These are phyloP conservation scores for Pseudois nayaur DNA, from an alignment of 2,113 vertebrate species.

Conservation along the genomic window DNA sequence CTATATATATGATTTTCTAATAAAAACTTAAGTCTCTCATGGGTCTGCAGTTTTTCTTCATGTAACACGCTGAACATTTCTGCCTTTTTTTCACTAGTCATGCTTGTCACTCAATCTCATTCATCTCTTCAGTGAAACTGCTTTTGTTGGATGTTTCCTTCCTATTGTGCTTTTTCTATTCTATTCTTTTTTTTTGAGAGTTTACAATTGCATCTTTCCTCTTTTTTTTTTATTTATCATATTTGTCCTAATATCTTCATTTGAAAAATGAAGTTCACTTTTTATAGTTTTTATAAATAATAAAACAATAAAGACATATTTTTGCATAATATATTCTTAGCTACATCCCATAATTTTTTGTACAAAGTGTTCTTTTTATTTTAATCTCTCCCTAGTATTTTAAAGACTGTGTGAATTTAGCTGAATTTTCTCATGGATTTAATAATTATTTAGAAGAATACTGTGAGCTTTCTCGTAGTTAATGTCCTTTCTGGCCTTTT, in stretches of 20 bases:
- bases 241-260: neutral
- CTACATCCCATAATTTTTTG: neutral
- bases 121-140: neutral
- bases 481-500: constrained; percentile 8
- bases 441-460: constrained; percentile 43
- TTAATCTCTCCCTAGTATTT: constrained; percentile 22
- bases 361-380: neutral
- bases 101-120: neutral
- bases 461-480: neutral
- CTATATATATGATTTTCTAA: neutral
- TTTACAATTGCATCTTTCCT: neutral
- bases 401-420: neutral
- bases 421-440: constrained; percentile 45
- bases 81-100: neutral
- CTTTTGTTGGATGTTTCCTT: neutral
- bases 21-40: neutral
- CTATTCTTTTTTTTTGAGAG: neutral
- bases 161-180: neutral
- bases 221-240: neutral
- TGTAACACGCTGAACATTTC: neutral
- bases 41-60: neutral
- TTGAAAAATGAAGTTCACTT: neutral
- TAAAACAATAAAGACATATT: neutral
- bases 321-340: constrained; percentile 16
- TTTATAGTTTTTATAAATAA: constrained; percentile 1